Percentiles rank a stretch among this genome's conserved stretches.
Conservation (phyloP, 2,888 invertebrate genomes). For the Stenotaenia linearis region DNA sequence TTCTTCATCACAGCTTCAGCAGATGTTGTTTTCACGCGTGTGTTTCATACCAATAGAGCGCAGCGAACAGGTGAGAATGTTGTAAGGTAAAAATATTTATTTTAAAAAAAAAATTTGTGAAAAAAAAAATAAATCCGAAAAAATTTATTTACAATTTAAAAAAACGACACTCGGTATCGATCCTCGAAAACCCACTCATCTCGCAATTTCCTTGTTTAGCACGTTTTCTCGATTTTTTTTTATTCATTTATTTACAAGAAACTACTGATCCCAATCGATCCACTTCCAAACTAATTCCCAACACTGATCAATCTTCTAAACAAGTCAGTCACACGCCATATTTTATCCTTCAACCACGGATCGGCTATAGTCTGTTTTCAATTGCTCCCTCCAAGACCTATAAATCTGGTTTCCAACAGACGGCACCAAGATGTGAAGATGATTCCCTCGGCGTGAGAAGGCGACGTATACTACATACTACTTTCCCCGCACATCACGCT, state of each 20-base stretch:
- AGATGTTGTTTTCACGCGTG: slow-evolving; percentile 3
- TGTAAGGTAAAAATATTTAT: background rate
- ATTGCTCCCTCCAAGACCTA: slow-evolving; percentile 24
- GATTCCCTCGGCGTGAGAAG: slow-evolving; percentile 13
- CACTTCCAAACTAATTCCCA: background rate
- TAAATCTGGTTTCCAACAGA: slow-evolving; percentile 26
- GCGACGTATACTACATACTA: background rate
- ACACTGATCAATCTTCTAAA: background rate
- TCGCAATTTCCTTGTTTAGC: background rate
- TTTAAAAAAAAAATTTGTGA: background rate
- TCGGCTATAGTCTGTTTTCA: slow-evolving; percentile 17
- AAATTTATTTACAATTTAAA: too few relatives aligned
- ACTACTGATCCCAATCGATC: background rate
- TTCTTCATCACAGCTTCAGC: background rate
- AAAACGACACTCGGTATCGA: background rate
- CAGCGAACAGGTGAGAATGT: slow-evolving; percentile 6
- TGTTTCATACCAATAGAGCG: background rate
- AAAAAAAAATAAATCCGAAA: background rate
- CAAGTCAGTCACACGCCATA: slow-evolving; percentile 16
- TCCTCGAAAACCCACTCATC: background rate
- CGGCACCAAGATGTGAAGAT: slow-evolving; percentile 26
- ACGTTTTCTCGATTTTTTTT: background rate
- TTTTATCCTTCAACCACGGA: slow-evolving; percentile 3
- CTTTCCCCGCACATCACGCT: background rate
- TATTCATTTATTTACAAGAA: too few relatives aligned